These are phyloP conservation scores for Leucopsar rothschildi DNA, from an alignment of 2,113 vertebrate species.

Conservation along the genomic window DNA sequence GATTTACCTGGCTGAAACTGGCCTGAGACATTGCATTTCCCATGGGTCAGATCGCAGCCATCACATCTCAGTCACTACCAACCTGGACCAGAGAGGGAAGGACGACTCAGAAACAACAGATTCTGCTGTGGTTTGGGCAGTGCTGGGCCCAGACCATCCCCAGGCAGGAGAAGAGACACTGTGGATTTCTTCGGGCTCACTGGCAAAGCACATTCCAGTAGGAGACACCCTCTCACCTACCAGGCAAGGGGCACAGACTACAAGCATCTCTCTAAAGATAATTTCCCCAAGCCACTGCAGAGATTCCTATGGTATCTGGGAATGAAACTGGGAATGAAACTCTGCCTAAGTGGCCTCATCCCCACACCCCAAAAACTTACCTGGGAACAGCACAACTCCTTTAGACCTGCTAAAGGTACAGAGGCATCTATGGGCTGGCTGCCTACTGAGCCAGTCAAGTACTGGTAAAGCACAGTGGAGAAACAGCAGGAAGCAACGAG, in stretches of 20 bases:
- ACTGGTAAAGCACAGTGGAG: not conserved
- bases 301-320: not conserved
- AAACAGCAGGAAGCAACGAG: not conserved
- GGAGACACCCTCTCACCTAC: not conserved
- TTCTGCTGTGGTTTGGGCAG: not conserved
- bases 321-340: not conserved
- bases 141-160: not conserved
- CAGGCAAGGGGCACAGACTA: not conserved
- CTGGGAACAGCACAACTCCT: not conserved
- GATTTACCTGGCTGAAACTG: slow-evolving; percentile 65
- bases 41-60: slow-evolving; percentile 45
- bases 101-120: slow-evolving; percentile 36
- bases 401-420: not conserved
- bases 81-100: slow-evolving; percentile 59
- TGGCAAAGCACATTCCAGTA: not conserved
- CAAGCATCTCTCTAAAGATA: not conserved
- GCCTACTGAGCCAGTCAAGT: not conserved
- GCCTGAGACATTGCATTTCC: slow-evolving; percentile 59
- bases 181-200: not conserved
- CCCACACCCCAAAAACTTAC: not conserved
- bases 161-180: not conserved
- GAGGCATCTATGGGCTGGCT: not conserved
- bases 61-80: slow-evolving; percentile 56
- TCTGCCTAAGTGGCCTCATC: not conserved
- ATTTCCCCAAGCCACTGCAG: not conserved